These are phyloP conservation scores for Drosophila truncata DNA, from an alignment of 1,140 invertebrate genomes.

Conservation along the genomic window DNA sequence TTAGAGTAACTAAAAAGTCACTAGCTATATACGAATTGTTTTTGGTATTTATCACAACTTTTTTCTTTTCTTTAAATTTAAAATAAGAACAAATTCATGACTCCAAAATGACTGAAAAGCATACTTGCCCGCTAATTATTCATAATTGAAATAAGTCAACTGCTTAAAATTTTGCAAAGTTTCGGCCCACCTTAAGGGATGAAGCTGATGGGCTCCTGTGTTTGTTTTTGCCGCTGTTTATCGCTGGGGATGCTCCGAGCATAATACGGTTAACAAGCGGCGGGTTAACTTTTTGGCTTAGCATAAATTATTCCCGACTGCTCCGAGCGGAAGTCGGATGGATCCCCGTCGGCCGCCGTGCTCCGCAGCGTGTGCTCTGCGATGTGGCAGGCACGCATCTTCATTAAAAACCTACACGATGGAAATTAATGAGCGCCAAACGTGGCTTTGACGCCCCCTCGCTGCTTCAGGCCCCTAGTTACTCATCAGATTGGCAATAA, in stretches of 20 bases:
- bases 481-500: constrained; percentile 67
- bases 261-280: constrained; percentile 63
- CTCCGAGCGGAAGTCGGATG: constrained; percentile 19
- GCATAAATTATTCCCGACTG: constrained; percentile 69
- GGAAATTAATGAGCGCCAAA: constrained; percentile 76
- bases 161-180: constrained; percentile 53
- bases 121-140: constrained; percentile 46
- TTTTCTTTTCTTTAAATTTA: neutral
- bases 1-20: neutral
- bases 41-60: neutral
- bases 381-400: constrained; percentile 57
- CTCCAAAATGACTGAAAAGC: constrained; percentile 1
- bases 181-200: constrained; percentile 29
- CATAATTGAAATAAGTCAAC: constrained; percentile 67
- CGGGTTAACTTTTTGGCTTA: constrained; percentile 75
- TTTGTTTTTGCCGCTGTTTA: constrained; percentile 21
- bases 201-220: constrained; percentile 1
- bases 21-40: neutral
- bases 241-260: constrained; percentile 24
- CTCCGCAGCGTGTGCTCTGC: constrained; percentile 11
- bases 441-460: constrained; percentile 41
- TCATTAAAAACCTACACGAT: constrained; percentile 79
- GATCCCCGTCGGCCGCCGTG: neutral
- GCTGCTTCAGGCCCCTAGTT: neutral
- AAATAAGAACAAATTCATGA: neutral